phyloP scores from a whole-genome alignment of 2,113 vertebrate species.

The Oceanites oceanicus region DNA sequence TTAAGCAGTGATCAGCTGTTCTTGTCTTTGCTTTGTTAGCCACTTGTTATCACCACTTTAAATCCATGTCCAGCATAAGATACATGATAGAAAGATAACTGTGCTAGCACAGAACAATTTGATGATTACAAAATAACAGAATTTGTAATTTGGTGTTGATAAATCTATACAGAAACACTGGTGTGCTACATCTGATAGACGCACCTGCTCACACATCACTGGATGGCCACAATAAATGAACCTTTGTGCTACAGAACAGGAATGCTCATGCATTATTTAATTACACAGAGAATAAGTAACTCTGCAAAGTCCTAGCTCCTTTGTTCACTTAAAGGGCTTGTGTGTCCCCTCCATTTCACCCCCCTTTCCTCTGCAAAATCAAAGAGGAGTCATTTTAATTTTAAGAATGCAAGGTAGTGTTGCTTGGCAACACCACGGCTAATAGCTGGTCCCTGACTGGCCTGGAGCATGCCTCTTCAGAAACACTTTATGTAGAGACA shows the following conservation, averaged over 20 bases:
- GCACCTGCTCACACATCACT: background rate
- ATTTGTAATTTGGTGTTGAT: background rate
- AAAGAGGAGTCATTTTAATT: conserved; percentile 1
- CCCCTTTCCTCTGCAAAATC: background rate
- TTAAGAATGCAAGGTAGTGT: conserved; percentile 7
- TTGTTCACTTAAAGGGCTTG: background rate
- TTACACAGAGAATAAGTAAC: background rate
- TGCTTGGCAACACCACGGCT: conserved; percentile 43
- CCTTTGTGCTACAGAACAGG: background rate
- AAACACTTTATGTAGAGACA: background rate
- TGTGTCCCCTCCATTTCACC: background rate
- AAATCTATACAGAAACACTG: background rate
- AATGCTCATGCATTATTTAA: background rate
- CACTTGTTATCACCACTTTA: background rate
- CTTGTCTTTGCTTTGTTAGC: background rate
- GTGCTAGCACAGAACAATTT: background rate
- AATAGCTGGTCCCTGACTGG: background rate
- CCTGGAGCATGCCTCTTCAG: background rate
- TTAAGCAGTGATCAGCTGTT: background rate
- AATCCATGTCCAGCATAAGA: background rate
- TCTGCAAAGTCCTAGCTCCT: background rate
- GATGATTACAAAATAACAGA: background rate
- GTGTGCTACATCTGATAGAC: background rate
- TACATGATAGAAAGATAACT: background rate
- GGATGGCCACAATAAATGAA: background rate